Evolutionary conservation across 2,888 invertebrate genomes (phyloP), one percentile per base, ranked within the genome.

Genomic region (Leptothorax acervorum): DNA sequence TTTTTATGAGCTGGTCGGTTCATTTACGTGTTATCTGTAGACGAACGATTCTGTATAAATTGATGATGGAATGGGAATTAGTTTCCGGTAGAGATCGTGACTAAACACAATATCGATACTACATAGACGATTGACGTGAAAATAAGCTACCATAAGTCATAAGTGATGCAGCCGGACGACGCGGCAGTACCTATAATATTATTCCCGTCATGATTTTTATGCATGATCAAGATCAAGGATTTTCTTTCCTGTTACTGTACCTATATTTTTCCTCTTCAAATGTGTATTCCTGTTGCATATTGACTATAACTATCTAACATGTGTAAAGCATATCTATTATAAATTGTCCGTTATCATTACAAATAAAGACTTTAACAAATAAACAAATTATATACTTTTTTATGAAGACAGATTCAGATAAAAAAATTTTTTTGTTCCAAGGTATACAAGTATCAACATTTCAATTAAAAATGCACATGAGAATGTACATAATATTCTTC

Each of bases 221-320:
- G 90, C 90, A 85, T 86, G 92, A 91, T 91, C 92, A 92, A 92
- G 92, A 92, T 92, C 92, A 92, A 92, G 92, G 92, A 90, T 89
- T 81, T 55, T 57, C 60, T 62, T 63, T 70, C 39, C 48, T 53
- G 55, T 53, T 39, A 48, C 23, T 39, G 1, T 42, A n/a, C n/a
- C n/a, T n/a, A 15, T 31, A 15, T 28, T 53, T 51, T 31, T 45
- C 42, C 18, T 45, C 18, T 42, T 71, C 8, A 55, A 51, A 55
- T 31, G n/a, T 31, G n/a, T 8, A 48, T 63, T 76, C 12, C 12
- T 12, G 9, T 62, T 28, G 39, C 9, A 51, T 45, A 23, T 76
- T 15, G 9, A 15, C 18, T 42, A 39, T 42, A 53, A 70, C 9
- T 42, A 35, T 15, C 15, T 23, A 55, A 53, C 23, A 23, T 15